phyloP scores from a whole-genome alignment of 1,140 invertebrate species.

The Linepithema humile region DNA sequence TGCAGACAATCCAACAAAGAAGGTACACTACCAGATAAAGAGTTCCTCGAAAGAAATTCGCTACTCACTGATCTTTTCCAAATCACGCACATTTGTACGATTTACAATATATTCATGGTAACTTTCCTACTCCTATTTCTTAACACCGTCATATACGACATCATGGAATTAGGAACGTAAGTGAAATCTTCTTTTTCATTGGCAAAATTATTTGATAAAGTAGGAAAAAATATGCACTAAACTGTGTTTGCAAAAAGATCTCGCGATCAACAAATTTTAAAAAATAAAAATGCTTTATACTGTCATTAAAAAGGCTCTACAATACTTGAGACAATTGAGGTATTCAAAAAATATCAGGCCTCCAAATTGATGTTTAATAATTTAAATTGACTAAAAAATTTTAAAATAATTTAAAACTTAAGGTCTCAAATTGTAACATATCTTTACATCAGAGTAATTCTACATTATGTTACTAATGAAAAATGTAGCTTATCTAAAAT shows the following conservation, averaged over 20 bases:
- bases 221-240: no score
- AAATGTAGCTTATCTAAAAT: background rate
- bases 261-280: no score
- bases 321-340: no score
- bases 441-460: background rate
- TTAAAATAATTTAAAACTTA: no score
- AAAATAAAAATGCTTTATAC: background rate
- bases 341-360: no score
- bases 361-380: no score
- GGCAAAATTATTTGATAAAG: no score
- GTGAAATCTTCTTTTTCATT: slow-evolving; percentile 62
- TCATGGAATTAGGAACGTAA: slow-evolving; percentile 90
- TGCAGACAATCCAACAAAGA: slow-evolving; percentile 62
- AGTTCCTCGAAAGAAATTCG: slow-evolving; percentile 89
- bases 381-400: no score
- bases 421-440: no score
- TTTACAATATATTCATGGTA: slow-evolving; percentile 94
- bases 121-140: slow-evolving; percentile 91
- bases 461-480: background rate
- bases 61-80: slow-evolving; percentile 91
- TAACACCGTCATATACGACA: slow-evolving; percentile 89
- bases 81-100: slow-evolving; percentile 91
- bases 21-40: slow-evolving; percentile 85
- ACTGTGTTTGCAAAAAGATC: no score
- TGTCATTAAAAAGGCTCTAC: no score